A percentile compares a stretch with the other conserved stretches of the same genome.
Conservation (phyloP, 2,888 invertebrate species). For the Trachelus troglodyta region DNA sequence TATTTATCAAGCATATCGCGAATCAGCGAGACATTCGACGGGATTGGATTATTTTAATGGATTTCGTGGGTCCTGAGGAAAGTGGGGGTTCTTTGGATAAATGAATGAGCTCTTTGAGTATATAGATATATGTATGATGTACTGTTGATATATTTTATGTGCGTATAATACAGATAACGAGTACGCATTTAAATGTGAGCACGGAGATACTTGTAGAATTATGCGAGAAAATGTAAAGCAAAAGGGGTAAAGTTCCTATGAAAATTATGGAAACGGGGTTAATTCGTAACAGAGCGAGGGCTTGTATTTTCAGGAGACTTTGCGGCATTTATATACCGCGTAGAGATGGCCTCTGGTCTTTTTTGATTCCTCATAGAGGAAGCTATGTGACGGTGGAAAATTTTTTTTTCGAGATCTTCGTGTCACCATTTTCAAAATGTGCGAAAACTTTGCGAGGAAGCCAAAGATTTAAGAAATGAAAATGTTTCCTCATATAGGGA, state of each 20-base stretch:
- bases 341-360: not conserved
- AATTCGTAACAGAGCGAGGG: not conserved
- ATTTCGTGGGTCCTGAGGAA: not conserved
- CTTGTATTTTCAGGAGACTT: not conserved
- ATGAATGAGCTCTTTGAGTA: not conserved
- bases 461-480: too few relatives aligned
- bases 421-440: too few relatives aligned
- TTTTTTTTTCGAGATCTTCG: too few relatives aligned
- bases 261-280: not conserved
- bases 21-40: not conserved
- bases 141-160: not conserved
- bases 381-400: too few relatives aligned
- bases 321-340: not conserved
- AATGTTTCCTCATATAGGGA: too few relatives aligned
- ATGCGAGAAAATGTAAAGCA: not conserved
- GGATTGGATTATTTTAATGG: not conserved
- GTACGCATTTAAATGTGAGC: not conserved
- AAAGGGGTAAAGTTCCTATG: not conserved
- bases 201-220: not conserved
- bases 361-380: too few relatives aligned
- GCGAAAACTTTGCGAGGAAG: too few relatives aligned
- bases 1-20: not conserved
- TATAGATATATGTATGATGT: not conserved
- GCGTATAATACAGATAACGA: not conserved
- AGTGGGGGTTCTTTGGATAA: not conserved